Evolutionary conservation across 2,888 invertebrate species (phyloP).

Genomic region (Agelastica alni): DNA sequence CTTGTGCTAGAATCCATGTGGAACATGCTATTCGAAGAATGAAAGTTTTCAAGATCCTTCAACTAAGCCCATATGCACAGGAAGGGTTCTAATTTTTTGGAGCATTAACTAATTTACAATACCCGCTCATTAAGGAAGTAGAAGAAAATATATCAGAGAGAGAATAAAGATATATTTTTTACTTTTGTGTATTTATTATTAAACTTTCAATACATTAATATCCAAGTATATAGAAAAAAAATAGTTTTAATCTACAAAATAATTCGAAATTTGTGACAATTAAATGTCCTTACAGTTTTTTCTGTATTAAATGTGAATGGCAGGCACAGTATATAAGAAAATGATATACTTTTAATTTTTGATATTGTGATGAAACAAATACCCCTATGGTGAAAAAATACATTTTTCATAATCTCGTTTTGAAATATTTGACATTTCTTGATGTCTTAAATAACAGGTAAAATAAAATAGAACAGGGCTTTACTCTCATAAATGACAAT

Average conservation of each 20-base stretch:
- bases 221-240: not conserved
- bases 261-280: not conserved
- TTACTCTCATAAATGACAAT: too few species aligned
- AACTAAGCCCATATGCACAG: not conserved
- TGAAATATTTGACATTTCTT: too few species aligned
- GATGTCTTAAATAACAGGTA: too few species aligned
- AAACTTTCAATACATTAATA: not conserved
- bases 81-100: not conserved
- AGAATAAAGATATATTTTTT: not conserved
- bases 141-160: not conserved
- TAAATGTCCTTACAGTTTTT: too few species aligned
- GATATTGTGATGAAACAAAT: too few species aligned
- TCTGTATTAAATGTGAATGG: too few species aligned
- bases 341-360: not conserved
- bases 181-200: not conserved
- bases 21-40: conserved; percentile 37
- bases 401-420: too few species aligned
- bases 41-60: conserved; percentile 25
- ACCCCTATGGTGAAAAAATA: too few species aligned
- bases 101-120: not conserved
- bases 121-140: not conserved
- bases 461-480: too few species aligned
- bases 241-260: not conserved
- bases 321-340: too few species aligned
- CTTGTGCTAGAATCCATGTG: conserved; percentile 36